phyloP scores from a whole-genome alignment of 2,888 invertebrate species.

The Lathronympha strigana region DNA sequence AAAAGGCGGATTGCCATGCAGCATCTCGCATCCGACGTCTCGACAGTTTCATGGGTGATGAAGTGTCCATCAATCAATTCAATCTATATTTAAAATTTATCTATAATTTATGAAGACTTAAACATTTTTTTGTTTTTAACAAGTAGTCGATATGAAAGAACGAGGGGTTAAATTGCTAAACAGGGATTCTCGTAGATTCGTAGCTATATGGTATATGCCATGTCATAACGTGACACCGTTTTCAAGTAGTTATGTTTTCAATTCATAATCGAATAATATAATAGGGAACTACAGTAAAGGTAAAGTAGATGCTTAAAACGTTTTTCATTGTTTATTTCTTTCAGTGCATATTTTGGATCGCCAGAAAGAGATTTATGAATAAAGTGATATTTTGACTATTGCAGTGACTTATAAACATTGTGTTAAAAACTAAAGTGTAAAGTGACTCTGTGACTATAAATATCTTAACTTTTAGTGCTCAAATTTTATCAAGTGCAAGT shows the following conservation, averaged over 20 bases:
- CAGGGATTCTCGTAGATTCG: no score
- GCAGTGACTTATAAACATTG: slow-evolving; percentile 3
- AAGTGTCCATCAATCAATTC: no score
- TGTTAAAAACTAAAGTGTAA: slow-evolving; percentile 9
- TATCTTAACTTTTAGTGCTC: background rate
- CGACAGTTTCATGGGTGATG: no score
- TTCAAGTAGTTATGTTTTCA: no score
- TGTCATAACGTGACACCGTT: background rate
- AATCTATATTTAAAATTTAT: no score
- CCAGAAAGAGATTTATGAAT: slow-evolving; percentile 2
- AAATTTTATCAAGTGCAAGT: slow-evolving; percentile 7
- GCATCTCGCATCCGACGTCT: no score
- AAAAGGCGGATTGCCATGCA: no score
- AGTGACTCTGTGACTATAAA: slow-evolving; percentile 9
- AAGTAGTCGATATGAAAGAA: no score
- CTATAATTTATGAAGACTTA: no score
- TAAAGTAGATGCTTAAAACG: background rate
- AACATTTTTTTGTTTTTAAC: no score
- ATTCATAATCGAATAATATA: no score
- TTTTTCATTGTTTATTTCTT: background rate
- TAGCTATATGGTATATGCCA: background rate
- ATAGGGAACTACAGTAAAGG: background rate
- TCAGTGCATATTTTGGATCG: slow-evolving; percentile 17
- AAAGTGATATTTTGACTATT: slow-evolving; percentile 6
- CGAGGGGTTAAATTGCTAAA: no score